phyloP scores from a whole-genome alignment of 2,113 vertebrate genomes.

The Chascanopsetta lugubris region DNA sequence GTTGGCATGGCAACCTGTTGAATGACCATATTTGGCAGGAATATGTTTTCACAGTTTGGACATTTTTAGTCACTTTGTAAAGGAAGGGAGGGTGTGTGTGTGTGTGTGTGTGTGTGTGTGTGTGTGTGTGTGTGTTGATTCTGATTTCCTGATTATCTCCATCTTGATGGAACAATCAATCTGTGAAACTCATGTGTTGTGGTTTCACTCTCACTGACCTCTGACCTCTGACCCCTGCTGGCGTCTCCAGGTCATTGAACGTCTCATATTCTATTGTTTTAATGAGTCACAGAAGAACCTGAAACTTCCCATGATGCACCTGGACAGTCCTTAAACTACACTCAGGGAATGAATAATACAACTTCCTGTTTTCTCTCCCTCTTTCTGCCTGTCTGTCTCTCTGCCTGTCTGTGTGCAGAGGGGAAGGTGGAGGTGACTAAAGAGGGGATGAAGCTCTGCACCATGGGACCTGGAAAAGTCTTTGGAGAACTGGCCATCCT shows the following conservation, averaged over 20 bases:
- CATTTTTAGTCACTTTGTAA: not conserved
- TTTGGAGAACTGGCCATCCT: conserved; percentile 96
- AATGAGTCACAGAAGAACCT: too few relatives aligned
- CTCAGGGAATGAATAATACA: not conserved
- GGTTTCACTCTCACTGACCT: too few relatives aligned
- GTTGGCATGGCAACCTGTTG: too few relatives aligned
- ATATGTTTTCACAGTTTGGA: not conserved
- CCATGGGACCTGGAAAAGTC: conserved; percentile 95
- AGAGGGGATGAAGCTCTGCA: conserved; percentile 92
- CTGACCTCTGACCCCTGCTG: too few relatives aligned
- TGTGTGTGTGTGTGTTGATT: not conserved
- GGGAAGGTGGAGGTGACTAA: conserved; percentile 97
- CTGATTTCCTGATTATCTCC: too few relatives aligned
- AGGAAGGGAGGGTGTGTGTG: too few relatives aligned
- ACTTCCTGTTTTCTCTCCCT: not conserved
- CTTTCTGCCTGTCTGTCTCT: not conserved
- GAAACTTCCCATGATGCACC: too few relatives aligned
- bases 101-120: conserved; percentile 3
- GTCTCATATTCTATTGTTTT: too few relatives aligned
- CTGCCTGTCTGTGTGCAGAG: conserved; percentile 77
- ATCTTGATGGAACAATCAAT: too few relatives aligned
- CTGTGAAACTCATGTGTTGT: too few relatives aligned
- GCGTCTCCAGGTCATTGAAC: too few relatives aligned
- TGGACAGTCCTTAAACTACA: too few relatives aligned
- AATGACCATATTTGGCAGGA: not conserved